A percentile compares a stretch with the other conserved stretches of the same genome.
Conservation (phyloP, 2,797 vertebrate genomes). For the Enteromius afrohamiltoni region DNA sequence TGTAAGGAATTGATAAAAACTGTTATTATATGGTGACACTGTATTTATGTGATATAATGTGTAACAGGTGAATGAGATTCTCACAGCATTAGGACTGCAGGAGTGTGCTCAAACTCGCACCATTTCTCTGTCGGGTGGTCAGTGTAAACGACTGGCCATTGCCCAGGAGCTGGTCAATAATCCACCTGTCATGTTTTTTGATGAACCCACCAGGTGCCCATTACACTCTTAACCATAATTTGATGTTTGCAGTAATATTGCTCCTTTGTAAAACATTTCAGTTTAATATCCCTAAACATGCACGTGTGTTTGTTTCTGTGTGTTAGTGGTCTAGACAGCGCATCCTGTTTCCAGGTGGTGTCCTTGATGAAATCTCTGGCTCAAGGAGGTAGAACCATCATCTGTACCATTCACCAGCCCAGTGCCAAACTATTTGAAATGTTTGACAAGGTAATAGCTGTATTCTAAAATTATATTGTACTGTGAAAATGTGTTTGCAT, state of each 20-base stretch:
- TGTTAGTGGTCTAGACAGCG: slow-evolving; percentile 91
- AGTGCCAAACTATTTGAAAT: slow-evolving; percentile 99
- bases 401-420: slow-evolving; percentile 99
- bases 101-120: slow-evolving; percentile 94
- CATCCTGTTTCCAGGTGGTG: slow-evolving; percentile 97
- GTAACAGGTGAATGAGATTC: slow-evolving; percentile 92
- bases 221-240: background rate
- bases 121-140: slow-evolving; percentile 88
- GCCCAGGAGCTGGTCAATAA: slow-evolving; percentile 98
- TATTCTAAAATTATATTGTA: background rate
- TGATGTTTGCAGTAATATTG: background rate
- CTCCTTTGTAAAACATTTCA: background rate
- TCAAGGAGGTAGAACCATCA: slow-evolving; percentile 94
- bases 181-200: slow-evolving; percentile 98
- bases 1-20: background rate
- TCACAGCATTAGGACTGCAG: slow-evolving; percentile 93
- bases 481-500: slow-evolving; percentile 7
- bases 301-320: slow-evolving; percentile 15
- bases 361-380: slow-evolving; percentile 96
- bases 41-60: slow-evolving; percentile 15
- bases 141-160: slow-evolving; percentile 95
- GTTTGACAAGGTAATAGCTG: slow-evolving; percentile 91
- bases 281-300: background rate
- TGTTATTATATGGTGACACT: background rate
- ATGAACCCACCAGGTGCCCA: slow-evolving; percentile 94